Evolutionary conservation across 2,797 vertebrate genomes (phyloP), one percentile per base, ranked within the genome.

Genomic region (Crax fasciolata): DNA sequence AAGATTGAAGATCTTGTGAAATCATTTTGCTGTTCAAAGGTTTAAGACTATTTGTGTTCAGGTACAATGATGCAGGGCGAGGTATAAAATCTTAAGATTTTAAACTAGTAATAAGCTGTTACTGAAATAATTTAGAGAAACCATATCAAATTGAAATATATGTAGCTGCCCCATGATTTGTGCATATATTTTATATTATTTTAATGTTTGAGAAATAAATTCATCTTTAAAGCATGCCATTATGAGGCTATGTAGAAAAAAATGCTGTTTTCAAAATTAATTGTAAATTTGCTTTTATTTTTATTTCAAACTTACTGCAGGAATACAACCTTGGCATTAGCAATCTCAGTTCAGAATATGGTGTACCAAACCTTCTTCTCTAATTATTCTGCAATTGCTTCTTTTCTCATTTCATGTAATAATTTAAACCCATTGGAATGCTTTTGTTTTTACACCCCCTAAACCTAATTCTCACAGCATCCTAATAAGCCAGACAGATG

Each of bases 381-480:
- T 30, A 63, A 14, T 73, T 89, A 71, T 57, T 74, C 57, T 83
- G 32, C 30, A 59, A 21, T 13, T 52, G 25, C 10, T 89, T 87
- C 67, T 82, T 63, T 68, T 19, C 51, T 68, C 44, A n/a, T 93
- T 93, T 89, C 55, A 61, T 3, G 5, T 63, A 96, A 62, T 81
- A 83, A 80, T 67, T 71, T 54, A 82, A 90, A 73, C 48, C 57
- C 48, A n/a, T 8, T 89, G 73, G 70, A 96, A 89, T 46, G 49
- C 10, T 81, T 55, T 90, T 95, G 17, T 44, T 84, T 83, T 97
- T 74, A 65, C 81, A 95, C 93, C 61, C 20, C 41, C 44, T 51
- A 72, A 59, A 68, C 30, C 61, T 96, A 96, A 97, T 97, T 97
- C 87, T 97, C 92, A 76, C 94, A 90, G 72, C 89, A 96, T 97